Conservation (phyloP, 2,113 vertebrate species). For the Oxyura jamaicensis region DNA sequence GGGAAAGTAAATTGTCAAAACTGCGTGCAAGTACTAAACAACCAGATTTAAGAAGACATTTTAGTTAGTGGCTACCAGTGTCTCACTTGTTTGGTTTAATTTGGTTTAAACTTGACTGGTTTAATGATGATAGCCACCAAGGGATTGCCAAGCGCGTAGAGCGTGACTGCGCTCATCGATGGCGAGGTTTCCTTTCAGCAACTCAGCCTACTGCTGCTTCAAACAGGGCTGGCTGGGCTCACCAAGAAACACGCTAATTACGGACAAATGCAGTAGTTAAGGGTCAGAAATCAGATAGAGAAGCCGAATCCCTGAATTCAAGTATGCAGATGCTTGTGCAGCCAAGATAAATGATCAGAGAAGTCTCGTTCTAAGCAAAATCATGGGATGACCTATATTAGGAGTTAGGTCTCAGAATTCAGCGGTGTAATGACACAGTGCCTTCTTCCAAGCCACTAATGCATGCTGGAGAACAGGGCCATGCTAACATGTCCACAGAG, state of each 20-base stretch:
- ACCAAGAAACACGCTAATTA: background rate
- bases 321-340: background rate
- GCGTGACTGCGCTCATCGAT: fast-evolving
- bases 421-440: background rate
- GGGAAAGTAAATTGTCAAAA: constrained; percentile 9
- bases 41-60: background rate
- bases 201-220: background rate
- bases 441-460: background rate
- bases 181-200: background rate
- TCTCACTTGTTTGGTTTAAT: too few species aligned
- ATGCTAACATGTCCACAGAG: background rate
- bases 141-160: fast-evolving
- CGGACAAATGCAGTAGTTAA: background rate
- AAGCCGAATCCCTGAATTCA: background rate
- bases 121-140: background rate
- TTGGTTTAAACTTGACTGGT: background rate
- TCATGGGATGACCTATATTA: background rate
- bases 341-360: background rate
- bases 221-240: background rate
- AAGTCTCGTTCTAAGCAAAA: background rate
- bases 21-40: background rate
- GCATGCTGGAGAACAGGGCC: background rate
- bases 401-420: background rate
- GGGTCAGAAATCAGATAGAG: background rate
- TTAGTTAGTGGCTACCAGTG: background rate